phyloP scores from a whole-genome alignment of 2,113 vertebrate genomes.

The Gymnarchus niloticus region DNA sequence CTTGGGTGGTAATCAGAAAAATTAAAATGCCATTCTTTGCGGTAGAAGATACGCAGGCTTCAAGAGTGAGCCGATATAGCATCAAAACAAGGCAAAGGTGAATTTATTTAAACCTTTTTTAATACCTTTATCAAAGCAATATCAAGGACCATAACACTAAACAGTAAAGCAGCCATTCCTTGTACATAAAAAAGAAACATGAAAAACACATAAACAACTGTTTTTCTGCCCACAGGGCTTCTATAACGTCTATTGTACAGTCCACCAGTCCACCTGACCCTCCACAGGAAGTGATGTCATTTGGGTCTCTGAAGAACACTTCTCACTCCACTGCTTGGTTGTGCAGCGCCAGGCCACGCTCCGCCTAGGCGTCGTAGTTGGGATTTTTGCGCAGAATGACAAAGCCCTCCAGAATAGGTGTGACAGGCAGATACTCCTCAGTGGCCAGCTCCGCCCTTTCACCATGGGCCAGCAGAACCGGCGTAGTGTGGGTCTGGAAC shows the following conservation, averaged over 20 bases:
- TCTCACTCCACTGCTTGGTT: not conserved
- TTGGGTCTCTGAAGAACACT: not conserved
- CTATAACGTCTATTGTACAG: not conserved
- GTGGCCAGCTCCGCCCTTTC: constrained; percentile 94
- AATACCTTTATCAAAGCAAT: not conserved
- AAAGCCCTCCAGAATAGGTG: constrained; percentile 92
- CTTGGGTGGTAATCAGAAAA: not conserved
- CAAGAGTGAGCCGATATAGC: not conserved
- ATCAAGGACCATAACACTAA: not conserved
- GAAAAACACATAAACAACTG: not conserved
- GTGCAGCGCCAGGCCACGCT: not conserved
- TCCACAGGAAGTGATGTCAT: not conserved
- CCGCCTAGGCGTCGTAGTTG: constrained; percentile 77
- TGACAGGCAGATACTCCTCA: constrained; percentile 90
- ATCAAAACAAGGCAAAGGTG: not conserved
- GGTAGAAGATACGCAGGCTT: not conserved
- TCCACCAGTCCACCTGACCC: not conserved
- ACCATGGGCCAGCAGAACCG: constrained; percentile 88
- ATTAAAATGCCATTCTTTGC: not conserved
- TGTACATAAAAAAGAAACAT: not conserved
- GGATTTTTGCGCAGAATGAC: constrained; percentile 97
- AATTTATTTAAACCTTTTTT: not conserved
- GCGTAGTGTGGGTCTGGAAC: constrained; percentile 98
- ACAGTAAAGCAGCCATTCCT: not conserved
- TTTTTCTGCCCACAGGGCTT: not conserved